Evolutionary conservation across 2,888 invertebrate genomes (phyloP).

Genomic region (Proisotoma minuta): DNA sequence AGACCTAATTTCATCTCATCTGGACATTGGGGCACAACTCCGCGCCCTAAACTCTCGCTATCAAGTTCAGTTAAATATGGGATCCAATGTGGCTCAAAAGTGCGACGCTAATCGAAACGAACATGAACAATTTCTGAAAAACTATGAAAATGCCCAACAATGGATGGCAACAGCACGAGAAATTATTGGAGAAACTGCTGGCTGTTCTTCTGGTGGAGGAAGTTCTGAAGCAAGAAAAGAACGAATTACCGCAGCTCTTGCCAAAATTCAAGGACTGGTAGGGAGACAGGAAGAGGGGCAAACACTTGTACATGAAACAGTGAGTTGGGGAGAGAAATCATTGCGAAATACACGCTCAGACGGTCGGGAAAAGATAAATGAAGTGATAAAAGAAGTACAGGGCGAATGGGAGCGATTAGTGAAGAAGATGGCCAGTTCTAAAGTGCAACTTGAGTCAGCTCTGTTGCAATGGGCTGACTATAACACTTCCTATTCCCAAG

Average conservation of each 20-base stretch:
- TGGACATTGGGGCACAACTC: conserved; percentile 78
- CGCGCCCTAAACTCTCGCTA: conserved; percentile 81
- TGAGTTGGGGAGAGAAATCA: conserved; percentile 86
- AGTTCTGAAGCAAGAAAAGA: conserved; percentile 64
- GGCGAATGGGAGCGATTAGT: conserved; percentile 87
- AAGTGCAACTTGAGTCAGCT: conserved; percentile 83
- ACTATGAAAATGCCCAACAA: conserved; percentile 67
- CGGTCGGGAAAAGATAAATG: conserved; percentile 79
- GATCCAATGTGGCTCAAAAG: conserved; percentile 83
- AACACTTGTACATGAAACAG: conserved; percentile 75
- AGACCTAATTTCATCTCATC: conserved; percentile 71
- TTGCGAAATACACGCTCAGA: conserved; percentile 80
- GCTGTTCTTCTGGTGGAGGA: conserved; percentile 55
- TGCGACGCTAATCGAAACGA: conserved; percentile 83
- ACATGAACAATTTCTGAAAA: conserved; percentile 73
- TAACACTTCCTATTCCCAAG: conserved; percentile 83
- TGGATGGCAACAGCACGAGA: conserved; percentile 82
- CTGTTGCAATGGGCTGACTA: conserved; percentile 94
- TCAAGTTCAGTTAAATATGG: conserved; percentile 80
- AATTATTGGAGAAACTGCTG: conserved; percentile 70
- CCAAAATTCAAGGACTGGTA: conserved; percentile 63
- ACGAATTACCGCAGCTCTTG: conserved; percentile 71
- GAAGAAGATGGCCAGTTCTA: conserved; percentile 84
- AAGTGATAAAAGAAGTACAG: conserved; percentile 81
- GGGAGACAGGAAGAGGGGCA: conserved; percentile 81